These are phyloP conservation scores for Myotis davidii DNA, from an alignment of 2,113 vertebrate species.

Conservation along the genomic window DNA sequence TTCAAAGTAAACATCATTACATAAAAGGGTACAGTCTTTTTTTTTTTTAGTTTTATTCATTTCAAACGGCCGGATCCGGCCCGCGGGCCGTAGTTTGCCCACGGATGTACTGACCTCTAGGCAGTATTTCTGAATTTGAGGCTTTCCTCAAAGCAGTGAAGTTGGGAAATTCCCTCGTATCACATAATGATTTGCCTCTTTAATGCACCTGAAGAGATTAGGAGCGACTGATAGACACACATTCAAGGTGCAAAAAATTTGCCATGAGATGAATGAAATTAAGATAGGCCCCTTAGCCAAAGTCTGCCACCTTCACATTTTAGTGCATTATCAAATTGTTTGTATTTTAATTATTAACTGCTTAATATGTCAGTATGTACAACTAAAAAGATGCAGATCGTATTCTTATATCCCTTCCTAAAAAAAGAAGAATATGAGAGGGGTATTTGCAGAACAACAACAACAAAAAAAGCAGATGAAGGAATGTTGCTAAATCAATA, in stretches of 20 bases:
- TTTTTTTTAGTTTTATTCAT: too few relatives aligned
- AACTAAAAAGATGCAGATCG: conserved; percentile 4
- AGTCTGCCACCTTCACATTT: neutral
- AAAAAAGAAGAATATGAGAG: neutral
- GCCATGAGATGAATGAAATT: neutral
- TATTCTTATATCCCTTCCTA: neutral
- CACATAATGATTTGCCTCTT: neutral
- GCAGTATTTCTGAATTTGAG: neutral
- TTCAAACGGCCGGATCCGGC: too few relatives aligned
- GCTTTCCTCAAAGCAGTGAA: conserved; percentile 33
- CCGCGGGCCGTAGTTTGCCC: too few relatives aligned
- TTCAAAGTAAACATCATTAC: too few relatives aligned
- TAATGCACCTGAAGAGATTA: conserved; percentile 10
- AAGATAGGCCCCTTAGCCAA: neutral
- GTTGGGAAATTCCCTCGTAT: conserved; percentile 22
- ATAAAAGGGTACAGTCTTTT: too few relatives aligned
- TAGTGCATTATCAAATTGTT: neutral
- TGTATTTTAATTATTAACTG: conserved; percentile 59
- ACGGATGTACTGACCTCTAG: neutral
- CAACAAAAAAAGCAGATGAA: neutral
- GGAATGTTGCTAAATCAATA: neutral
- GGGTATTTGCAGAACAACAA: conserved; percentile 4
- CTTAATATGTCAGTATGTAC: conserved; percentile 21
- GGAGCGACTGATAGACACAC: neutral
- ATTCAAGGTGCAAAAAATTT: conserved; percentile 38